Conservation (phyloP, 2,113 vertebrate genomes). For the Geococcyx californianus region DNA sequence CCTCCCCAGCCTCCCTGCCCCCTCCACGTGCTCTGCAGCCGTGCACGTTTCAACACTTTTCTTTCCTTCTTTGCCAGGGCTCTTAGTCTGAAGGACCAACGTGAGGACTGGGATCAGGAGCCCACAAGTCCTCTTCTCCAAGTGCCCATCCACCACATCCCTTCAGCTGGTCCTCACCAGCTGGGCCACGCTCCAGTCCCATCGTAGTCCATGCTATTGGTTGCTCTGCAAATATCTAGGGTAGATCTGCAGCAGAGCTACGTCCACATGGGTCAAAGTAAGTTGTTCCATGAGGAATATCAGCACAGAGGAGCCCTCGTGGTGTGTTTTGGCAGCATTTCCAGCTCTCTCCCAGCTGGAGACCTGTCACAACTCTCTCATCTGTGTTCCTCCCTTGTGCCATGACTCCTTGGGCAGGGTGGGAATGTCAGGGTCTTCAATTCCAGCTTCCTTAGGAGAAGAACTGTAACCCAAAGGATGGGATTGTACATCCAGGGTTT, state of each 20-base stretch:
- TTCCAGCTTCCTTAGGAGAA: neutral
- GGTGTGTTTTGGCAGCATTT: neutral
- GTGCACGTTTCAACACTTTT: too few relatives aligned
- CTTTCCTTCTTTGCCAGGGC: too few relatives aligned
- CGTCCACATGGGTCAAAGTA: neutral
- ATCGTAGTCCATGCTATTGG: too few relatives aligned
- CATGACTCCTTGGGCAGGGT: fast-evolving
- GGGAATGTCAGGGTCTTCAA: neutral
- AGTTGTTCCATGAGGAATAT: neutral
- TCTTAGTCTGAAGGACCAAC: neutral
- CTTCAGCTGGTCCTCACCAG: neutral
- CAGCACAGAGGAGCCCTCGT: neutral
- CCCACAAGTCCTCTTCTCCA: neutral
- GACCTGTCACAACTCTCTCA: neutral
- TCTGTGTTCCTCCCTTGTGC: fast-evolving
- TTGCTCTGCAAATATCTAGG: neutral
- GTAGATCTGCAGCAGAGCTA: neutral
- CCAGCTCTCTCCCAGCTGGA: fast-evolving
- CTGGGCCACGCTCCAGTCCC: neutral
- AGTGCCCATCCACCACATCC: neutral
- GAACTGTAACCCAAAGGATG: neutral
- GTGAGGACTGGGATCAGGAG: neutral
- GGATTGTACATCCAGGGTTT: neutral
- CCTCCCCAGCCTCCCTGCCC: too few relatives aligned
- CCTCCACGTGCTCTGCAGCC: too few relatives aligned